Conservation (phyloP, 2,797 vertebrate species). For the Microchirus variegatus region DNA sequence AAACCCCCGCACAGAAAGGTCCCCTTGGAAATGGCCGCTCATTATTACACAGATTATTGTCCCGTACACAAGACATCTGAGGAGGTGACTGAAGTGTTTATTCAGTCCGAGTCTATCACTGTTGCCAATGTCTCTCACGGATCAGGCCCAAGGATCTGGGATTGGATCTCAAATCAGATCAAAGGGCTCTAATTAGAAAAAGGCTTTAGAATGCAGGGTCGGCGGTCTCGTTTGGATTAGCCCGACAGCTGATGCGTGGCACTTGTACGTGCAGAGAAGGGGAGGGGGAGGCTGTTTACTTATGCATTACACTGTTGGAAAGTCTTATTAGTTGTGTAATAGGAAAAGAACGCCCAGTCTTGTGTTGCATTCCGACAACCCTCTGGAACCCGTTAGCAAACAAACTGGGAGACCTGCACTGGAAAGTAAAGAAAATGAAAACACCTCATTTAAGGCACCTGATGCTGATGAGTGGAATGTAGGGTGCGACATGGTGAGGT, state of each 20-base stretch:
- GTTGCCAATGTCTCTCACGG: background rate
- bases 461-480: too few species aligned
- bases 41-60: too few species aligned
- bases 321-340: background rate
- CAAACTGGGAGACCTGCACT: too few species aligned
- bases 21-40: too few species aligned
- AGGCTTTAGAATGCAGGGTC: slow-evolving; percentile 9
- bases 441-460: too few species aligned
- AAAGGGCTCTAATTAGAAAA: slow-evolving; percentile 20
- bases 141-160: slow-evolving; percentile 16
- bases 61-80: too few species aligned
- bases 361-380: background rate
- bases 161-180: slow-evolving; percentile 6
- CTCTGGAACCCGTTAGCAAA: too few species aligned
- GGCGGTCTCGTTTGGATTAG: slow-evolving; percentile 27
- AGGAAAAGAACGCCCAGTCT: background rate
- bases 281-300: background rate
- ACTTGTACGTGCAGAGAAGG: slow-evolving; percentile 14
- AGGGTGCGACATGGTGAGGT: too few species aligned
- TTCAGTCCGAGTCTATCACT: too few species aligned
- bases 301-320: background rate
- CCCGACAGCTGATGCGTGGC: slow-evolving; percentile 16
- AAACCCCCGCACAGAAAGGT: too few species aligned
- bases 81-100: background rate
- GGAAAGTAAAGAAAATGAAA: too few species aligned